phyloP scores from a whole-genome alignment of 2,113 vertebrate genomes.

The Brienomyrus brachyistius region DNA sequence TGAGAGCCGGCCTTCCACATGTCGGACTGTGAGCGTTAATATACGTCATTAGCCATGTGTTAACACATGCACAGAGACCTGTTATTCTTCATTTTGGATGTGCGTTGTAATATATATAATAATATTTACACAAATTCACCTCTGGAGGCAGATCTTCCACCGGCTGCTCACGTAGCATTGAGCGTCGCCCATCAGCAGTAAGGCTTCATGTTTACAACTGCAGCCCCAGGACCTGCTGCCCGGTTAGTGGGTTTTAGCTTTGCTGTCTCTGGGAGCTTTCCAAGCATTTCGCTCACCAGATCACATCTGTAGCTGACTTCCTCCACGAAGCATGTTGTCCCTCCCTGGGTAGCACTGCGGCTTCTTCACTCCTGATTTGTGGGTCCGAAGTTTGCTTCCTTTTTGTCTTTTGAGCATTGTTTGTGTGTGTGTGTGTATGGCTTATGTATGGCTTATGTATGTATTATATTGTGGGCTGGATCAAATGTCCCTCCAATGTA shows the following conservation, averaged over 20 bases:
- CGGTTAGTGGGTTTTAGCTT: neutral
- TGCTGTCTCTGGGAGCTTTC: neutral
- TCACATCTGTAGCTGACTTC: neutral
- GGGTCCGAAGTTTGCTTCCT: neutral
- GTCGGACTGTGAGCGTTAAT: neutral
- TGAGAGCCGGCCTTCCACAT: neutral
- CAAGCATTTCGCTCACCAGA: neutral
- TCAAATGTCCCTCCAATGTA: neutral
- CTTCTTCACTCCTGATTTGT: neutral
- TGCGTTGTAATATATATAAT: neutral
- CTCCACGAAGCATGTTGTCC: neutral
- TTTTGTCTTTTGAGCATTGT: neutral
- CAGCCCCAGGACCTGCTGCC: neutral
- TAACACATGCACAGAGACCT: neutral
- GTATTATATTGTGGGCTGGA: too few relatives aligned
- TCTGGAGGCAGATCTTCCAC: neutral
- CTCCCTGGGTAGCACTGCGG: neutral
- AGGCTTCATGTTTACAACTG: neutral
- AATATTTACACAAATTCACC: neutral
- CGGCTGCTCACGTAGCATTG: neutral
- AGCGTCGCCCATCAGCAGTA: neutral
- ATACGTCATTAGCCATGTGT: neutral
- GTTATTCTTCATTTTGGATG: neutral
- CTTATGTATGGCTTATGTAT: neutral
- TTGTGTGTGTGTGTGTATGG: neutral